Evolutionary conservation across 2,888 invertebrate species (phyloP), one percentile per base, ranked within the genome.

Genomic region (Drosophila imparisetae): DNA sequence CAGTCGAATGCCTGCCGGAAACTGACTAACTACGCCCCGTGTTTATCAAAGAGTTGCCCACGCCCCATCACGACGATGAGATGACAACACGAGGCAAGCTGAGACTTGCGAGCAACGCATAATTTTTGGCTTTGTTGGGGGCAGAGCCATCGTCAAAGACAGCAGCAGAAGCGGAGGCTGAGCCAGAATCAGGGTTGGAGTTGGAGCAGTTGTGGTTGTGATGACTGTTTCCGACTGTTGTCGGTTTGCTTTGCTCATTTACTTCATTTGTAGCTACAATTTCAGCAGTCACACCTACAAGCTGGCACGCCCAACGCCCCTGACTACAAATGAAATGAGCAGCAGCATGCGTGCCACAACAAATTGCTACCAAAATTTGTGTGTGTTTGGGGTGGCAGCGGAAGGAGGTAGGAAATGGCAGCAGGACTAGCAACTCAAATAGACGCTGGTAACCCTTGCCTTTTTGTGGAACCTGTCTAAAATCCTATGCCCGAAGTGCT

Each of bases 291-390:
- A 86, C 85, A 86, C 85, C 85, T 86, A 81, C 82, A 68, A 53
- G 38, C 54, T 32, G 52, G 36, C 71, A 65, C 80, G 60, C 74
- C 78, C 66, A 49, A 64, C 72, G 64, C 66, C 63, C 58, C 52
- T 32, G 58, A 74, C 61, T 50, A 73, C 59, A 67, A 81, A 81
- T 72, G 73, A 75, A 79, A 72, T 74, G 80, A 81, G 45, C 45
- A 49, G 66, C 81, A 80, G 67, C 85, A 85, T 89, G 87, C 81
- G 71, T 90, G 83, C 83, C 80, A 87, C 74, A 89, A 89, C 86
- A 90, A 90, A 90, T 89, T 83, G 83, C 75, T 50, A 52, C 45
- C 72, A 71, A 45, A 45, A 45, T 49, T 29, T 60, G 29, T 48
- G 34, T 40, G 18, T 18, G 38, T 21, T 45, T 42, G n/a, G 30